Evolutionary conservation across 2,797 vertebrate species (phyloP).

Genomic region (Natrix natrix): DNA sequence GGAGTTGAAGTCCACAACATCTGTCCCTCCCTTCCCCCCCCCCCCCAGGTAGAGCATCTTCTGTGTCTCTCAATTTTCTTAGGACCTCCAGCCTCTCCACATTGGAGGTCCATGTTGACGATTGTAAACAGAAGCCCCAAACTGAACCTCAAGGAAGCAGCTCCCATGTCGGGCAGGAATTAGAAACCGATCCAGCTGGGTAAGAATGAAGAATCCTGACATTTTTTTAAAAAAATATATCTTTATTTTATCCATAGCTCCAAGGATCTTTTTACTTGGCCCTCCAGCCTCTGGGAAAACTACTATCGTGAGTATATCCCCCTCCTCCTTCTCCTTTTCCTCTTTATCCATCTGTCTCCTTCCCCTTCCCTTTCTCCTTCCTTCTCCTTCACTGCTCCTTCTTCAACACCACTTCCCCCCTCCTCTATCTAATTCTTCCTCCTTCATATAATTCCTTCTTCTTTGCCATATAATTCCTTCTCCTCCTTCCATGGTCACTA

Average conservation of each 20-base stretch:
- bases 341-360: neutral
- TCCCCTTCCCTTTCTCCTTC: neutral
- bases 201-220: slow-evolving; percentile 39
- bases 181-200: neutral
- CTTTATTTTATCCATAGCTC: slow-evolving; percentile 66
- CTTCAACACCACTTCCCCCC: neutral
- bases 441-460: neutral
- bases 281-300: slow-evolving; percentile 80
- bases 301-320: slow-evolving; percentile 75
- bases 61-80: neutral
- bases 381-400: neutral
- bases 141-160: neutral
- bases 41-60: neutral
- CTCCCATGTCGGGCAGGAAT: neutral
- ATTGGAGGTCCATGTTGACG: neutral
- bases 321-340: neutral
- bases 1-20: neutral
- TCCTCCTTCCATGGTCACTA: neutral
- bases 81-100: neutral
- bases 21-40: neutral
- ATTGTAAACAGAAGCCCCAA: neutral
- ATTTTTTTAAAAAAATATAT: slow-evolving; percentile 37
- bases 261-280: slow-evolving; percentile 75
- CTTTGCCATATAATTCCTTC: neutral
- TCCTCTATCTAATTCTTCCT: neutral